These are phyloP conservation scores for Parapristionchus giblindavisi DNA, from an alignment of 2,888 invertebrate species.

Conservation along the genomic window DNA sequence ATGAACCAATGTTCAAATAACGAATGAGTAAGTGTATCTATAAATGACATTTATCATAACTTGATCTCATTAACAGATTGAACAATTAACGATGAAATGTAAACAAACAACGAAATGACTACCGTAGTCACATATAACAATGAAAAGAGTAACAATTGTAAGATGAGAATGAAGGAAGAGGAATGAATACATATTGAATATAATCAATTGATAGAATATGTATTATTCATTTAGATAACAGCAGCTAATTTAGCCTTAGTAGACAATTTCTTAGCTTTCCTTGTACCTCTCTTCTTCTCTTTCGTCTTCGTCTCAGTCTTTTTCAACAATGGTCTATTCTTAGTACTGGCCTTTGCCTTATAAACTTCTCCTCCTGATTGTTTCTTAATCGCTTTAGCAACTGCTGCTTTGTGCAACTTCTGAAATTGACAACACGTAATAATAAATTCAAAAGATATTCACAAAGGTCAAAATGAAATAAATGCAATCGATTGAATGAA, in stretches of 20 bases:
- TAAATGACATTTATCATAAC: not conserved
- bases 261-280: constrained; percentile 2
- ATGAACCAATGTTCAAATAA: not conserved
- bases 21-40: constrained; percentile 1
- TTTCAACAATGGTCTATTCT: constrained; percentile 5
- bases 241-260: not conserved
- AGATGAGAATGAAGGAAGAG: not conserved
- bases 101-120: too few relatives aligned
- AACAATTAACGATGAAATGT: too few relatives aligned
- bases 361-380: not conserved
- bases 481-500: not conserved
- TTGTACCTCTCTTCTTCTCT: constrained; percentile 17
- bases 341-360: constrained; percentile 3
- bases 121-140: not conserved
- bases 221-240: not conserved
- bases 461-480: not conserved
- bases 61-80: not conserved
- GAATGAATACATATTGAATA: not conserved
- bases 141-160: not conserved
- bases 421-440: not conserved
- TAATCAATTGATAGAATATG: not conserved
- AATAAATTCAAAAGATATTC: not conserved
- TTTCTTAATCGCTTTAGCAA: constrained; percentile 18
- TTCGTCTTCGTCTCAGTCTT: not conserved
- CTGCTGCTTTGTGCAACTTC: not conserved